Base-by-base conservation (phyloP, 2,888 invertebrate species). In the Gerris lacustris region DNA sequence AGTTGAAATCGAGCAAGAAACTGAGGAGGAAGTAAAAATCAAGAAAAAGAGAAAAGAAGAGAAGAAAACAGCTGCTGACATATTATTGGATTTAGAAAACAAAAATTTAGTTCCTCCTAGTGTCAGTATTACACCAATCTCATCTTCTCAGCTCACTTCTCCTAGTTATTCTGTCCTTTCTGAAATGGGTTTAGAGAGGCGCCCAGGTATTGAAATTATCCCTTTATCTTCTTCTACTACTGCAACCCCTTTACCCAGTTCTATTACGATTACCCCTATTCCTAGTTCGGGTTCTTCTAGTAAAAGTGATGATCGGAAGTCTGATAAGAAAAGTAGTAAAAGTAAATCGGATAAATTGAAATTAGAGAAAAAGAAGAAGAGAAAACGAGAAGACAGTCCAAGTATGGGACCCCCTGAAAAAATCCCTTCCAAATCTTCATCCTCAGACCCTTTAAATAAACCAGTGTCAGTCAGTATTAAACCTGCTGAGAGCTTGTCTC, bases 191-290 rank as follows among this genome's bases (percentile, higher is more conserved):
- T 80, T 88, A 66, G 89, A 90, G 75, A 83, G 88, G 71, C 82
- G 90, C 45, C 88, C 89, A 0, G 90, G 90, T 4, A 92, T 94
- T 73, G 94, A 94, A 81, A 91, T 94, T 68, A 91, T 94, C 76
- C 92, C 94, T 0, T 86, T 91, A 73, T 83, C 87, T 4, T 83
- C 88, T 15, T 81, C 86, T 7, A 81, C 87, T 0, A 85, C 86
- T 6, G 83, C 88, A 6, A 55, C 55, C 11, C 84, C 85, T 6
- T 79, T 90, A 45, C 88, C 91, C 9, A 90, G 90, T 77, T 91
- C 92, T 0, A 91, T 93, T 72, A 93, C 93, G 0, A 93, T 94
- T 71, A 94, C 93, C 0, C 91, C 93, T 5, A 92, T 93, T 63
- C 78, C 82, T 44, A 55, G 55, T 15, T 55, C 55, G 15, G 55